Evolutionary conservation across 92 coral and sea anemone species (phyloP).

Genomic region (Paramuricea clavata): DNA sequence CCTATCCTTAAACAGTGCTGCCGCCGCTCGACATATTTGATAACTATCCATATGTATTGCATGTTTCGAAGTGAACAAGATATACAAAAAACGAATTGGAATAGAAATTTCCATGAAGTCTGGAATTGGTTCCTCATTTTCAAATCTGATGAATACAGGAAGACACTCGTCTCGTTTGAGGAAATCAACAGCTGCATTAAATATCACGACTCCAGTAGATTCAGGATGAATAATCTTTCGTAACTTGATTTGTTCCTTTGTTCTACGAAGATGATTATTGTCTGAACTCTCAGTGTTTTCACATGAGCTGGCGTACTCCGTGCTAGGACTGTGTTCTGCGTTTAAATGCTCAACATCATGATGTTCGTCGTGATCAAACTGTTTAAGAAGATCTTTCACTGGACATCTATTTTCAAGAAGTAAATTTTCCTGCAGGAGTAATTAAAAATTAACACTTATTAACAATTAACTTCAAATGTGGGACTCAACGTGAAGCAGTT

Average conservation of each 20-base stretch:
- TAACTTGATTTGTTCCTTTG: slow-evolving; percentile 32
- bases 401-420: slow-evolving; percentile 23
- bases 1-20: slow-evolving; percentile 23
- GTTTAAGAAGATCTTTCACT: not conserved
- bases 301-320: not conserved
- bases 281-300: not conserved
- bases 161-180: slow-evolving; percentile 25
- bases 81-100: slow-evolving; percentile 24
- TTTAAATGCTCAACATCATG: not conserved
- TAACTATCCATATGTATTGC: not conserved
- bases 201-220: slow-evolving; percentile 26
- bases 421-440: slow-evolving; percentile 9
- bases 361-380: not conserved
- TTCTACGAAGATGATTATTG: not conserved
- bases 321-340: not conserved
- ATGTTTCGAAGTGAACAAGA: slow-evolving; percentile 33
- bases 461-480: no score
- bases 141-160: slow-evolving; percentile 21
- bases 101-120: slow-evolving; percentile 31
- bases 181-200: slow-evolving; percentile 43
- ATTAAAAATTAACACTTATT: no score
- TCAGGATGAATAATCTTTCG: slow-evolving; percentile 24
- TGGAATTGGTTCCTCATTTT: slow-evolving; percentile 12
- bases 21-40: slow-evolving; percentile 19
- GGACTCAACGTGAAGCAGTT: no score